A percentile compares a stretch with the other conserved stretches of the same genome.
These are phyloP conservation scores for Tangara arthus DNA, from an alignment of 2,797 vertebrate species.

Conservation along the genomic window DNA sequence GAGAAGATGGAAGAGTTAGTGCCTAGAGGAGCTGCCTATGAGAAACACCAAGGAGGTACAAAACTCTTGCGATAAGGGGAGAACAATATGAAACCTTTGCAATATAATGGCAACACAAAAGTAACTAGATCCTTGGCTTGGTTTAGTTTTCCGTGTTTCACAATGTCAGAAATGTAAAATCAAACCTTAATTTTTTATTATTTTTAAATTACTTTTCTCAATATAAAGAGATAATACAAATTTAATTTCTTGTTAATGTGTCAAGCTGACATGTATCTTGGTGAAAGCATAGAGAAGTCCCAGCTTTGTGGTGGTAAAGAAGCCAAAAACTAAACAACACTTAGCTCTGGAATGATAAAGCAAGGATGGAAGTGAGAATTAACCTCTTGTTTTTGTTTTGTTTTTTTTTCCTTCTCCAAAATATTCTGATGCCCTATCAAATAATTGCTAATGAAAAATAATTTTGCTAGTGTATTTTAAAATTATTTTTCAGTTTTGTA, in stretches of 20 bases:
- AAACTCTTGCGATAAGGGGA: too few relatives aligned
- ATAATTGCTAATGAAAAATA: background rate
- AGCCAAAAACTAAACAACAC: background rate
- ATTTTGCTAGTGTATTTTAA: background rate
- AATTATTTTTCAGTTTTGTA: background rate
- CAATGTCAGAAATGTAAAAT: background rate
- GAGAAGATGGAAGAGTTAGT: too few relatives aligned
- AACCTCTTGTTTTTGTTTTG: background rate
- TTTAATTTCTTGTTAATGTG: background rate
- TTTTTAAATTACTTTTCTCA: background rate
- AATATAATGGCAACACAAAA: background rate
- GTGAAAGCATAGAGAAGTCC: background rate
- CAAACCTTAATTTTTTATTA: background rate
- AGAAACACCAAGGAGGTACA: too few relatives aligned
- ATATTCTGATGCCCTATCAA: background rate
- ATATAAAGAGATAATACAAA: background rate
- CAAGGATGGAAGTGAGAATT: background rate
- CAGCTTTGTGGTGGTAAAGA: background rate
- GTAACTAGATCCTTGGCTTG: background rate
- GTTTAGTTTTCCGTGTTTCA: background rate
- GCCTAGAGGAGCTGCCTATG: too few relatives aligned
- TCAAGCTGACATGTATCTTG: background rate
- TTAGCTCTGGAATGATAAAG: background rate
- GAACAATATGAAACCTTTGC: too few relatives aligned
- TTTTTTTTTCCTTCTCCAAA: background rate